Conservation (phyloP, 2,888 invertebrate genomes). For the Pseudolycoriella hygida region DNA sequence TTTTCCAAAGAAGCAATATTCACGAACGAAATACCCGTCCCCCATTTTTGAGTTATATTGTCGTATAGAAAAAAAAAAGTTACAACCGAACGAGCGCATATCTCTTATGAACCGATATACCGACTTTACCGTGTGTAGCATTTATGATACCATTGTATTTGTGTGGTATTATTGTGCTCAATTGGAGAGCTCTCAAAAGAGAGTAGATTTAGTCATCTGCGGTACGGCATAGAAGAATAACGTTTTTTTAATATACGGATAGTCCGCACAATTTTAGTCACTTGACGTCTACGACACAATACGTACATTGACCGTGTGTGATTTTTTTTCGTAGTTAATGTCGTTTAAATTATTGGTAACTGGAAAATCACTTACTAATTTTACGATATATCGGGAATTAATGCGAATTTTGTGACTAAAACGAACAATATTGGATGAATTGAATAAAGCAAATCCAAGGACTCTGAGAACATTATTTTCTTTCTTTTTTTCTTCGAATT, state of each 20-base stretch:
- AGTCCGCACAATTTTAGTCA: conserved; percentile 1
- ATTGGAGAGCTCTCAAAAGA: background rate
- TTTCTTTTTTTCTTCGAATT: background rate
- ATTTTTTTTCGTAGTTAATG: background rate
- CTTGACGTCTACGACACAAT: conserved; percentile 3
- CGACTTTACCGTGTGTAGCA: no score
- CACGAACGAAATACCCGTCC: background rate
- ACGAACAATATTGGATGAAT: background rate
- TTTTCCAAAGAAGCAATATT: background rate
- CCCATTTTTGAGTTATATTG: background rate
- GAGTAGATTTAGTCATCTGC: conserved; percentile 23
- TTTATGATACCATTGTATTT: no score
- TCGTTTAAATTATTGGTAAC: background rate
- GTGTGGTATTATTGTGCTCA: background rate
- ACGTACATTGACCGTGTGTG: conserved; percentile 4
- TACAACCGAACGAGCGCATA: background rate
- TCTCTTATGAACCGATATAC: no score
- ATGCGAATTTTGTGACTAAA: background rate
- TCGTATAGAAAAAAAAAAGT: background rate
- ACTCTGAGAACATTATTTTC: background rate
- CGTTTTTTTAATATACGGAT: conserved; percentile 14
- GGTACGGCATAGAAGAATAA: conserved; percentile 30
- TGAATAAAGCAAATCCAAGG: background rate
- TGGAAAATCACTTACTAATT: no score
- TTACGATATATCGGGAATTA: no score